Evolutionary conservation across 2,888 invertebrate genomes (phyloP).

Genomic region (Mellilla xanthometata): DNA sequence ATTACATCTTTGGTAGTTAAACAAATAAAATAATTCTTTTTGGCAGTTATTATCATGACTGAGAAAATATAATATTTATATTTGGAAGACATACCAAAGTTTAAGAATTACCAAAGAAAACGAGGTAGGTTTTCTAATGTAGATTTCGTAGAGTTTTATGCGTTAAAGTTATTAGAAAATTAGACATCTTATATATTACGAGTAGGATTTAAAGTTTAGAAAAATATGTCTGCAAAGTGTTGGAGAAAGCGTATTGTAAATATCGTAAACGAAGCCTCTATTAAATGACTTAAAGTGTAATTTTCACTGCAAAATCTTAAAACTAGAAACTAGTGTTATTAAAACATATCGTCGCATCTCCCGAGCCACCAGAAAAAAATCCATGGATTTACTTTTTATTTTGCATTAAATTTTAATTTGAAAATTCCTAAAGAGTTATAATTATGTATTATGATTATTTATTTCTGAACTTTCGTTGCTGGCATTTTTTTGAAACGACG

Average conservation of each 20-base stretch:
- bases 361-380: too few relatives aligned
- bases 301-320: conserved; percentile 34
- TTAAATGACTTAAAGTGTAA: conserved; percentile 33
- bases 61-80: not conserved
- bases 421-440: too few relatives aligned
- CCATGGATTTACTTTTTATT: too few relatives aligned
- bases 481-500: too few relatives aligned
- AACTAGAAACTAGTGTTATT: conserved; percentile 23
- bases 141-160: conserved; percentile 1
- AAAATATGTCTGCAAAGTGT: conserved; percentile 18
- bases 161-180: not conserved
- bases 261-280: conserved; percentile 38
- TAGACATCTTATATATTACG: not conserved
- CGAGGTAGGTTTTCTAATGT: conserved; percentile 6
- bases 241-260: conserved; percentile 32
- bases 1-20: too few relatives aligned
- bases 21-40: too few relatives aligned
- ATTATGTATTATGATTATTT: too few relatives aligned
- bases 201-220: conserved; percentile 6
- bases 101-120: conserved; percentile 23
- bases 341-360: conserved; percentile 10
- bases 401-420: too few relatives aligned
- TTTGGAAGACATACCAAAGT: conserved; percentile 27
- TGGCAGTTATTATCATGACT: not conserved
- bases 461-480: too few relatives aligned